phyloP scores from a whole-genome alignment of 1,140 invertebrate genomes.

The Heterodera schachtii region DNA sequence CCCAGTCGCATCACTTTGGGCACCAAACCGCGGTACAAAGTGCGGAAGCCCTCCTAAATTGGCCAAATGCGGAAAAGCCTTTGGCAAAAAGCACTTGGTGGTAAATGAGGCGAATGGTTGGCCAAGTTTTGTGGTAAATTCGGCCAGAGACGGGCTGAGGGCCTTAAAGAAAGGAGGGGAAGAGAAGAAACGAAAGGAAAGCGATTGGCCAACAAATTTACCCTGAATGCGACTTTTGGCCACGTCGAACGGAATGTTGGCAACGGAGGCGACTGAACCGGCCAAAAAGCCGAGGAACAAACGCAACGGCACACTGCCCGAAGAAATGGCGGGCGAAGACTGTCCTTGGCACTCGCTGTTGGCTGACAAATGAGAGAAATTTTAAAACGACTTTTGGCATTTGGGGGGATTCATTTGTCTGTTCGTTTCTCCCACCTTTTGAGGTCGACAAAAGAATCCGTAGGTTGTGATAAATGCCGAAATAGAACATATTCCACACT shows the following conservation, averaged over 20 bases:
- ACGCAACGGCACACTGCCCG: constrained; percentile 74
- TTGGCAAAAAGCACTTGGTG: neutral
- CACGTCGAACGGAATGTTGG: constrained; percentile 93
- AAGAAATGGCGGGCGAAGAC: too few relatives aligned
- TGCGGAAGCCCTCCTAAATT: constrained; percentile 81
- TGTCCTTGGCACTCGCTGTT: constrained; percentile 71
- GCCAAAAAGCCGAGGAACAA: constrained; percentile 81
- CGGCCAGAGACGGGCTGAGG: constrained; percentile 78
- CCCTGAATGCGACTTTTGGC: constrained; percentile 87
- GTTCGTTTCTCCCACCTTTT: constrained; percentile 65
- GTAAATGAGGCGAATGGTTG: constrained; percentile 77
- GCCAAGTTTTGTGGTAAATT: constrained; percentile 79
- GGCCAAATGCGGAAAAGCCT: neutral
- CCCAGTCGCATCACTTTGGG: constrained; percentile 87
- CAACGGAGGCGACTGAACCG: constrained; percentile 79
- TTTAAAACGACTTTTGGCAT: neutral
- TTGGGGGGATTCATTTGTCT: neutral
- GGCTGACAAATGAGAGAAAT: neutral
- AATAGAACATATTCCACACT: constrained; percentile 88
- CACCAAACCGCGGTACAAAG: constrained; percentile 85
- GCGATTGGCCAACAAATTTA: constrained; percentile 1
- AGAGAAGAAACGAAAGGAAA: too few relatives aligned
- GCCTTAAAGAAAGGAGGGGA: constrained; percentile 67
- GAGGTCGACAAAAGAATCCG: constrained; percentile 76
- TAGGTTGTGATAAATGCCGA: constrained; percentile 88